Percentiles rank a stretch among this genome's conserved stretches.
These are phyloP conservation scores for Melitaea athalia DNA, from an alignment of 2,888 invertebrate genomes.

Conservation along the genomic window DNA sequence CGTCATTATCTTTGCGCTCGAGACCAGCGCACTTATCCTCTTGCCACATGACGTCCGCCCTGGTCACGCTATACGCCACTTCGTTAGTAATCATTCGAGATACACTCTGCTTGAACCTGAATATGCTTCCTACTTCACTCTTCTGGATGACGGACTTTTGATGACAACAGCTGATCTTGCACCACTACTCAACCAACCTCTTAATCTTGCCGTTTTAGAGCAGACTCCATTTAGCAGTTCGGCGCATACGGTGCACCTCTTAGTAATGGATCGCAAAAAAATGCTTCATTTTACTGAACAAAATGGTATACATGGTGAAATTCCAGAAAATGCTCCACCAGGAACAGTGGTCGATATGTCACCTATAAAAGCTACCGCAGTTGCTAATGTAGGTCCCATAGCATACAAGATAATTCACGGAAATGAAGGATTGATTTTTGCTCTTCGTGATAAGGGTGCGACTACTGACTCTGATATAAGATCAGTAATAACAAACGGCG, in stretches of 20 bases:
- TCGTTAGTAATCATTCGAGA: slow-evolving; percentile 82
- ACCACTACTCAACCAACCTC: slow-evolving; percentile 90
- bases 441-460: slow-evolving; percentile 84
- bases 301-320: slow-evolving; percentile 85
- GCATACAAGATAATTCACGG: slow-evolving; percentile 91
- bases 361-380: slow-evolving; percentile 86
- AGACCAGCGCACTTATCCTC: slow-evolving; percentile 80
- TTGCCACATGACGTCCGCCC: slow-evolving; percentile 95
- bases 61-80: slow-evolving; percentile 92
- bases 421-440: slow-evolving; percentile 88
- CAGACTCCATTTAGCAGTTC: slow-evolving; percentile 90
- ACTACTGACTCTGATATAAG: slow-evolving; percentile 73
- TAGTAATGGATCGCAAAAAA: slow-evolving; percentile 90
- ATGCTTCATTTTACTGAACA: slow-evolving; percentile 90
- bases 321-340: slow-evolving; percentile 88
- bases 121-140: slow-evolving; percentile 92
- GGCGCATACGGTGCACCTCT: slow-evolving; percentile 90
- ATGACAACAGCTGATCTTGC: slow-evolving; percentile 95
- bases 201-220: slow-evolving; percentile 91
- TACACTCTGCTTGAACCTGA: slow-evolving; percentile 87
- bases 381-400: slow-evolving; percentile 85
- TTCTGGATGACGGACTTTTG: slow-evolving; percentile 92
- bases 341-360: slow-evolving; percentile 89
- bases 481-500: slow-evolving; percentile 82
- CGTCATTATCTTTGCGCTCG: slow-evolving; percentile 60